Percentiles rank a stretch among this genome's conserved stretches.
These are phyloP conservation scores for Hypomecis punctinalis DNA, from an alignment of 2,888 invertebrate species.

Conservation along the genomic window DNA sequence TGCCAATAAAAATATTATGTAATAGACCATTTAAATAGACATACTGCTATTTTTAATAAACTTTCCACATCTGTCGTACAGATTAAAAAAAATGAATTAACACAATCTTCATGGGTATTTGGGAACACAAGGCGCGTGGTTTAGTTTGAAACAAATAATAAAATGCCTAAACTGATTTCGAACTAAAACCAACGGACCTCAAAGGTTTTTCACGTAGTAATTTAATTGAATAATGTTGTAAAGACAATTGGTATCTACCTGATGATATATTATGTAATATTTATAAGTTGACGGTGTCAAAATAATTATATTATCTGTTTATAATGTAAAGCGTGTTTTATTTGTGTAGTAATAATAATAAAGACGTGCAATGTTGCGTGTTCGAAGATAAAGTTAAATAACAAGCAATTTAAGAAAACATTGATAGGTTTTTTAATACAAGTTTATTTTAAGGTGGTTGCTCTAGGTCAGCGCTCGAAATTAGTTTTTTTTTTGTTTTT, in stretches of 20 bases:
- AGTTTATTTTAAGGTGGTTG: too few relatives aligned
- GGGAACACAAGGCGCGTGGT: constrained; percentile 49
- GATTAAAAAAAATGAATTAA: constrained; percentile 34
- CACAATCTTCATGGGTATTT: constrained; percentile 49
- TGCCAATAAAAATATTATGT: background rate
- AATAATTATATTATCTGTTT: constrained; percentile 80
- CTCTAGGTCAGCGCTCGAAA: too few relatives aligned
- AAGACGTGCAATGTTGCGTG: background rate
- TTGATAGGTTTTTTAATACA: too few relatives aligned
- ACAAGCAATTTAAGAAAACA: too few relatives aligned
- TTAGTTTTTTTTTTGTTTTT: too few relatives aligned
- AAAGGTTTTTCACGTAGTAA: constrained; percentile 56
- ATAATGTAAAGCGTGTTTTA: constrained; percentile 66
- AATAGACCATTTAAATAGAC: too few relatives aligned
- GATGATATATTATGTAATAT: constrained; percentile 54
- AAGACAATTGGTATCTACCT: constrained; percentile 67
- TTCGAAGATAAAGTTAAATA: too few relatives aligned
- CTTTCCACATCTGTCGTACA: constrained; percentile 20
- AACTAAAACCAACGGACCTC: constrained; percentile 46
- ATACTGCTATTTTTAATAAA: constrained; percentile 28
- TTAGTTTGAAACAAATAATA: constrained; percentile 36
- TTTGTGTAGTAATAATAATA: constrained; percentile 39
- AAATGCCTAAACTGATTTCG: constrained; percentile 38
- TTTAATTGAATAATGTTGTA: constrained; percentile 52
- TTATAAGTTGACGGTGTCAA: constrained; percentile 82